Conservation (phyloP, 2,113 vertebrate species). For the Sclerurus mexicanus region DNA sequence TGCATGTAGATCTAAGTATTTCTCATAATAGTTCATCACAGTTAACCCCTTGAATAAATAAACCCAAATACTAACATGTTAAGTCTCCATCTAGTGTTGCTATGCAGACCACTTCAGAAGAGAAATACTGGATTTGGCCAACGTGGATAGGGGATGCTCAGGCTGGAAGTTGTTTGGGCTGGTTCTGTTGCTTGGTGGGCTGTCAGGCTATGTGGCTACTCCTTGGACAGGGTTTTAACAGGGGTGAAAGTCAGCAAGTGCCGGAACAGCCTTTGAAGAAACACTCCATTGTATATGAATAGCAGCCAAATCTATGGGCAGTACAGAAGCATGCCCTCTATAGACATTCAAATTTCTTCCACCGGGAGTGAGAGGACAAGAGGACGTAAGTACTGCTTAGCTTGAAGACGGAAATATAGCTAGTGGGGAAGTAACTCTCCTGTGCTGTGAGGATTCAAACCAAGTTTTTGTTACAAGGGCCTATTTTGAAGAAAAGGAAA, state of each 20-base stretch:
- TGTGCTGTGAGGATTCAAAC: background rate
- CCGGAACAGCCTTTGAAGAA: background rate
- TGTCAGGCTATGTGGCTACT: background rate
- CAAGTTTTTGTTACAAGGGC: background rate
- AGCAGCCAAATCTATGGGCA: background rate
- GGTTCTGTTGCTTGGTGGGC: background rate
- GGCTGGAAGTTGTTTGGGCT: background rate
- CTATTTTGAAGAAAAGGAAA: background rate
- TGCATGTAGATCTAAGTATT: background rate
- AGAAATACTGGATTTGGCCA: background rate
- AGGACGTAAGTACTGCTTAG: background rate
- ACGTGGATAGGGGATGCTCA: background rate
- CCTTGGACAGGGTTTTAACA: background rate
- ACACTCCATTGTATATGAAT: rapidly evolving
- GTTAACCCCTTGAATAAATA: background rate
- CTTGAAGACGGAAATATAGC: background rate
- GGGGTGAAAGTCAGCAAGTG: background rate
- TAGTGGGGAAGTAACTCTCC: background rate
- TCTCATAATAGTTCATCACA: background rate
- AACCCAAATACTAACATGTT: background rate
- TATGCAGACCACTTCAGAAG: background rate
- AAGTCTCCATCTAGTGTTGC: background rate
- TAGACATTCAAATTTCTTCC: background rate
- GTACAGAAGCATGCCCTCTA: background rate
- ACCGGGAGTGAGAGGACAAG: background rate